Conservation (phyloP, 2,888 invertebrate species). For the Formica aserva region DNA sequence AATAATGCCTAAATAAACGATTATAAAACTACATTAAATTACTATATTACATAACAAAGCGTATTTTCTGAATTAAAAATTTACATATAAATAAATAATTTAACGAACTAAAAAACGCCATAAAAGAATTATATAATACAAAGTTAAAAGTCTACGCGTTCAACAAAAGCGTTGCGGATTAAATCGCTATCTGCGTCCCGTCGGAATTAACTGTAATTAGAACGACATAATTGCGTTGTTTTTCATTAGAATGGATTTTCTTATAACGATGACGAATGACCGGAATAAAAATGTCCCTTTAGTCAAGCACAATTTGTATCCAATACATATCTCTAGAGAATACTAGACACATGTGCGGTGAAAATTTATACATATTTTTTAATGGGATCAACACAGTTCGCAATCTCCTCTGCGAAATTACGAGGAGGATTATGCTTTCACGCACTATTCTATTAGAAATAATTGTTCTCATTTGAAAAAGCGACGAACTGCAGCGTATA, state of each 20-base stretch:
- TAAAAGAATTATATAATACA: not conserved
- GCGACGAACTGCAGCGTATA: not conserved
- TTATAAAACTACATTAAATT: not conserved
- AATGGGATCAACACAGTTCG: constrained; percentile 17
- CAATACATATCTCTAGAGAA: not conserved
- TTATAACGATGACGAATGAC: constrained; percentile 31
- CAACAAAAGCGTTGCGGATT: not conserved
- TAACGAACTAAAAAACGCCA: not conserved
- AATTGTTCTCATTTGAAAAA: constrained; percentile 30
- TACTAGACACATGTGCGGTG: not conserved
- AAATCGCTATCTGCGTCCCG: not conserved
- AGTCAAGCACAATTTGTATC: constrained; percentile 19
- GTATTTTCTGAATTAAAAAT: constrained; percentile 1
- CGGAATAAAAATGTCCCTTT: constrained; percentile 34
- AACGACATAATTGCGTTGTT: constrained; percentile 7
- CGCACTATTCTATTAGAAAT: not conserved
- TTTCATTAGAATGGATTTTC: not conserved
- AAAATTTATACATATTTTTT: constrained; percentile 27
- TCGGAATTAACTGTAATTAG: constrained; percentile 24
- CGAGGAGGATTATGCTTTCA: constrained; percentile 2
- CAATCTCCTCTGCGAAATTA: constrained; percentile 21
- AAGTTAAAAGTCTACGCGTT: not conserved
- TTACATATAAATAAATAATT: not conserved
- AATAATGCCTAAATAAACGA: not conserved
- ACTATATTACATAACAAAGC: not conserved